Evolutionary conservation across 2,797 vertebrate species (phyloP), one percentile per base, ranked within the genome.

Genomic region (Telmatherina bonti): DNA sequence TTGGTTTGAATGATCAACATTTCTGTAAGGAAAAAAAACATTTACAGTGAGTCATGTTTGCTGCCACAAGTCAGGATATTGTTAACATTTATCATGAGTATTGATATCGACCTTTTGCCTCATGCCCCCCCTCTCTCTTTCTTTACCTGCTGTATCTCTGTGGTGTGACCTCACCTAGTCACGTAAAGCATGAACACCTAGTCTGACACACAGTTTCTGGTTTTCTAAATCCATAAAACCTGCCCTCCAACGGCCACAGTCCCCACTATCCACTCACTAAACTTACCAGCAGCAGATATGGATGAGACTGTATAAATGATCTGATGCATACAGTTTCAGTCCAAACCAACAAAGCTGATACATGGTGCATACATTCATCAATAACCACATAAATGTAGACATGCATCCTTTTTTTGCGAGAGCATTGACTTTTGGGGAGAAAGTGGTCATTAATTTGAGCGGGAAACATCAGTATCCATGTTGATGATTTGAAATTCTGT

Each of bases 171-270:
- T 86, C 83, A 86, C 85, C 83, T 86, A 66, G 84, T 59, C 67
- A 62, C 73, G 76, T 72, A 77, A 81, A 84, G 89, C 88, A 91
- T 89, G 89, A 89, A 62, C 79, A 69, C 81, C 72, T 85, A 69
- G 22, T 73, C 7, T 74, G 74, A 85, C 67, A 68, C 82, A 64
- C 55, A 54, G 75, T 67, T 33, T n/a, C 71, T 47, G 41, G 74
- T 53, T 58, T 72, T 73, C 80, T 55, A 16, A 75, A 53, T 51
- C 75, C 41, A 24, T 7, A 35, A n/a, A 53, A 65, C 66, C 57
- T 78, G 41, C 69, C 30, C 54, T 67, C 55, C 65, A 9, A n/a
- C 26, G 66, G 24, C 72, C 66, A 80, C 24, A 72, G 20, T 29
- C 60, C 35, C 30, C 51, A n/a, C 6, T 27, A 15, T 49, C 8